A percentile compares a stretch with the other conserved stretches of the same genome.
phyloP scores from a whole-genome alignment of 2,113 vertebrate genomes.

The Sinocyclocheilus anophthalmus region DNA sequence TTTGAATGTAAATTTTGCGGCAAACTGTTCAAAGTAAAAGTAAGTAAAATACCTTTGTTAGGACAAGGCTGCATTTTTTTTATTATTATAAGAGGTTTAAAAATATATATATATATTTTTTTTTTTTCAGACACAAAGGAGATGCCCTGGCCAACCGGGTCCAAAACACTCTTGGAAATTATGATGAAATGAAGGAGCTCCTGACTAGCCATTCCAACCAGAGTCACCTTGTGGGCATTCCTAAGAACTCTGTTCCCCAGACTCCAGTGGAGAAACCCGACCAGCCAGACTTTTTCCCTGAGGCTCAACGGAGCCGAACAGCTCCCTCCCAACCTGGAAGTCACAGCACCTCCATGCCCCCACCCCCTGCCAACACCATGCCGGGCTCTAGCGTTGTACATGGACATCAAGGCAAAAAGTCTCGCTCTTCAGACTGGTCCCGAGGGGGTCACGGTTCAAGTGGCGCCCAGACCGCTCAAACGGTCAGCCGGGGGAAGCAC shows the following conservation, averaged over 20 bases:
- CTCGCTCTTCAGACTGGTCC: slow-evolving; percentile 85
- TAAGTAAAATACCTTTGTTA: no score
- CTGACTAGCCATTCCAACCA: slow-evolving; percentile 84
- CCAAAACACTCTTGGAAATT: slow-evolving; percentile 91
- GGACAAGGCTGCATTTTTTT: no score
- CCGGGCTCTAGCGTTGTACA: slow-evolving; percentile 57
- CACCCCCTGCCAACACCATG: slow-evolving; percentile 68
- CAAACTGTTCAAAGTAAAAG: no score
- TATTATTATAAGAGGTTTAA: no score
- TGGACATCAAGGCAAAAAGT: slow-evolving; percentile 83
- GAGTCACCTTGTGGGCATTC: slow-evolving; percentile 96
- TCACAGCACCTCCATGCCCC: slow-evolving; percentile 72
- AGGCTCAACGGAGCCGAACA: slow-evolving; percentile 62
- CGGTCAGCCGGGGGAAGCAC: slow-evolving; percentile 79
- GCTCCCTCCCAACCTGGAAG: slow-evolving; percentile 69
- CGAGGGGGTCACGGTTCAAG: slow-evolving; percentile 75
- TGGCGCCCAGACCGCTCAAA: slow-evolving; percentile 68
- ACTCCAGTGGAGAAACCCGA: slow-evolving; percentile 67
- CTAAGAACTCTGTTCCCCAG: slow-evolving; percentile 88
- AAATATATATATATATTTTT: no score
- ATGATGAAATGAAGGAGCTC: slow-evolving; percentile 84
- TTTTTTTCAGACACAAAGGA: slow-evolving; percentile 85
- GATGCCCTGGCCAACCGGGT: slow-evolving; percentile 93
- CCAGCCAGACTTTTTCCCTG: slow-evolving; percentile 58
- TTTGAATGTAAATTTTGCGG: no score